A percentile compares a stretch with the other conserved stretches of the same genome.
Conservation (phyloP, 2,113 vertebrate species). For the Rhadina sibilatrix region DNA sequence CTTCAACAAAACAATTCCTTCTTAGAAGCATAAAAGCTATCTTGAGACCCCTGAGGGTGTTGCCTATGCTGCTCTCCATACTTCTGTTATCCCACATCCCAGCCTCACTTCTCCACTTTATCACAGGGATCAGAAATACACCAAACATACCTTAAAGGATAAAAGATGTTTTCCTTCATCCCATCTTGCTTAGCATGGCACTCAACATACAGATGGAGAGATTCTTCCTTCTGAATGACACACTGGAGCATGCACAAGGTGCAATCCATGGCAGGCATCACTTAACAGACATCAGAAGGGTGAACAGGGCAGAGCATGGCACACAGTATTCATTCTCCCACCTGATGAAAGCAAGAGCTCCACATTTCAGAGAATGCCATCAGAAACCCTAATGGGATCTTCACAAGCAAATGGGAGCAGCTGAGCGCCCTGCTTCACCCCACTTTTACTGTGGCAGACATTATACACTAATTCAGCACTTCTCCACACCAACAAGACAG, state of each 20-base stretch:
- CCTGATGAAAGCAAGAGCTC: not conserved
- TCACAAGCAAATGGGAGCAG: not conserved
- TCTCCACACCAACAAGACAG: not conserved
- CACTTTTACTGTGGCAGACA: not conserved
- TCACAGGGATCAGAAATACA: not conserved
- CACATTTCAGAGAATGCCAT: not conserved
- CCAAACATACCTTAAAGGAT: not conserved
- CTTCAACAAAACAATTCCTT: not conserved
- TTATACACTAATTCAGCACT: not conserved
- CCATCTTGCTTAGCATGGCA: not conserved
- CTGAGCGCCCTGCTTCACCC: not conserved
- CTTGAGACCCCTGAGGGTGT: fast-evolving
- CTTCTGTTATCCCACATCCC: not conserved
- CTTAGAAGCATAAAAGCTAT: not conserved
- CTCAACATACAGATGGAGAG: not conserved
- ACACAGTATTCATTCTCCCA: not conserved
- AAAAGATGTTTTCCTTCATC: fast-evolving
- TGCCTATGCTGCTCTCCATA: not conserved
- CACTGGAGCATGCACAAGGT: not conserved
- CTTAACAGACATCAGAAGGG: not conserved
- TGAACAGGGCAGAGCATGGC: not conserved
- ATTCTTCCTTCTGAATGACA: not conserved
- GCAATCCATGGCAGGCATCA: not conserved
- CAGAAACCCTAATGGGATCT: not conserved
- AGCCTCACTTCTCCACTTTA: not conserved